Conservation (phyloP, 2,113 vertebrate species). For the Varanus komodoensis region DNA sequence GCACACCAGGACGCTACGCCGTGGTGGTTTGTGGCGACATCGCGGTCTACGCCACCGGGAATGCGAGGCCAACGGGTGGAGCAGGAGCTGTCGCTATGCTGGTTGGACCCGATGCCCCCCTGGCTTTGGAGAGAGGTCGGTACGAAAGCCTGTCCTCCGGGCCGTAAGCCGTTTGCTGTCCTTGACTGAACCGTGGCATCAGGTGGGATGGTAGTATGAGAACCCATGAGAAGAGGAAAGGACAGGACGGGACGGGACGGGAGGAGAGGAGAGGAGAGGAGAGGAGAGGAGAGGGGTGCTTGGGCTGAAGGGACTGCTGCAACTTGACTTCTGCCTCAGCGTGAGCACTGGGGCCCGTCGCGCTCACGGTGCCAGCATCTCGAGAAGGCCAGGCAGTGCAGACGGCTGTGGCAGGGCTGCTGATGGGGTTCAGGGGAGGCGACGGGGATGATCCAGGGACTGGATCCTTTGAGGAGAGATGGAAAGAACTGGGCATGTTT, state of each 20-base stretch:
- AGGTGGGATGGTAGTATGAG: not conserved
- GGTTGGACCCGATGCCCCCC: constrained; percentile 79
- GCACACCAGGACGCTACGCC: constrained; percentile 73
- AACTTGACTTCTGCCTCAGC: not conserved
- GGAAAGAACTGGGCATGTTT: no score
- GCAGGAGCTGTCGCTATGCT: constrained; percentile 83
- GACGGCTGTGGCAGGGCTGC: not conserved
- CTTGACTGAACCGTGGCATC: not conserved
- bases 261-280: not conserved
- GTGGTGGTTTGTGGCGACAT: constrained; percentile 84
- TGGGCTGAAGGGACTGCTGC: not conserved
- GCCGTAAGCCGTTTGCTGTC: not conserved
- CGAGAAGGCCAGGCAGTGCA: not conserved
- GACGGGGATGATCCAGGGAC: no score
- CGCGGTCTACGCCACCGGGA: constrained; percentile 76
- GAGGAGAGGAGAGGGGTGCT: not conserved
- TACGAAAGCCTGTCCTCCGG: not conserved
- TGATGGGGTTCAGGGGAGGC: no score
- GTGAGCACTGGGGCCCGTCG: not conserved
- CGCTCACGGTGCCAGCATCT: not conserved
- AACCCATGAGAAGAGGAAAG: not conserved
- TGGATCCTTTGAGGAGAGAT: no score
- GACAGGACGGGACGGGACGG: no score
- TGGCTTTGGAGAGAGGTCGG: constrained; percentile 81
- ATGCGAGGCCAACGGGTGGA: constrained; percentile 74